These are phyloP conservation scores for Cacoxenus indagator DNA, from an alignment of 2,888 invertebrate species.

Conservation along the genomic window DNA sequence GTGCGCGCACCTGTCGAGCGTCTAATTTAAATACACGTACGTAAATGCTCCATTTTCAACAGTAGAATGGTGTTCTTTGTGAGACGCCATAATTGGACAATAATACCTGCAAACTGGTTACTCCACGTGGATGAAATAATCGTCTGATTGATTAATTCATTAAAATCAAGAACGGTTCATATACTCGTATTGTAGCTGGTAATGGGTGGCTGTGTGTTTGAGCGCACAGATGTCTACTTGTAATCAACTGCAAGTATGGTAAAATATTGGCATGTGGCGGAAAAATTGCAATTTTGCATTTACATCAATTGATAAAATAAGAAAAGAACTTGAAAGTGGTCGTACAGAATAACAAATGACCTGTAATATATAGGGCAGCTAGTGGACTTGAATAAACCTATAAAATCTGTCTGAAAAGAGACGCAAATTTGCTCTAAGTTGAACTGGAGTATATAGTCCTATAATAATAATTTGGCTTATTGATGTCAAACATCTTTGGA, in stretches of 20 bases:
- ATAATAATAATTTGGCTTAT: too few relatives aligned
- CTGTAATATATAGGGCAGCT: too few relatives aligned
- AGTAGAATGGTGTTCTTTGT: neutral
- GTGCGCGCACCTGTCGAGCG: constrained; percentile 1
- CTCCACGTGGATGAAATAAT: neutral
- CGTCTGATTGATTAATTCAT: neutral
- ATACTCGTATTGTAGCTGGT: too few relatives aligned
- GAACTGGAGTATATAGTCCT: too few relatives aligned
- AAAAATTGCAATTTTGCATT: neutral
- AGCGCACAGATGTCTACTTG: neutral
- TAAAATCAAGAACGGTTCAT: neutral
- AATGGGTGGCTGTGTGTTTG: neutral
- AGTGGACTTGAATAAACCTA: too few relatives aligned
- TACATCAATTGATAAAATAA: neutral
- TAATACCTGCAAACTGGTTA: neutral
- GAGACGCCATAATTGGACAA: neutral
- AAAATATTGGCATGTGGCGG: neutral
- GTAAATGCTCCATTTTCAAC: neutral
- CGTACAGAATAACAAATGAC: neutral
- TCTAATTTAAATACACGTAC: constrained; percentile 12
- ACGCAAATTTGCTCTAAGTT: too few relatives aligned
- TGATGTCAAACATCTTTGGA: too few relatives aligned
- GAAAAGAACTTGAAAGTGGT: neutral
- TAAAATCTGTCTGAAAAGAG: too few relatives aligned
- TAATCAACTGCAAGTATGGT: neutral